Evolutionary conservation across 2,888 invertebrate species (phyloP), one percentile per base, ranked within the genome.

Genomic region (Andrena camellia): DNA sequence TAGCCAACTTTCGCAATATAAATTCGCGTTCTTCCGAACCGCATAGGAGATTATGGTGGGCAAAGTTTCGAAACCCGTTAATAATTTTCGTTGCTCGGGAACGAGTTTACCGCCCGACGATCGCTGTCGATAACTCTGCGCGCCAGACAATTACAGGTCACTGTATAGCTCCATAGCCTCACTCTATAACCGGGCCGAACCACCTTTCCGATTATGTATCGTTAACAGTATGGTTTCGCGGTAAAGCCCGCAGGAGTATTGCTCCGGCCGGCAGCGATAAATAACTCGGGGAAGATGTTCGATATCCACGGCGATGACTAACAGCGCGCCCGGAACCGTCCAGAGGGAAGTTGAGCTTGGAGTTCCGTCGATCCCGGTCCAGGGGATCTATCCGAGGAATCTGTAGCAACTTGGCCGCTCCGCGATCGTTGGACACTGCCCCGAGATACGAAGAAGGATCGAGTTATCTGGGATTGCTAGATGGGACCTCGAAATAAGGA

Each of bases 1-100:
- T 35, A 2, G 6, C 29, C 10, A 81, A 79, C 79, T 81, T 79
- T 64, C 31, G 63, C 72, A 72, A 81, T 78, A 72, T 68, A 57
- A 10, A 52, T 63, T 68, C 68, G 35, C 52, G 68, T 57, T 52
- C 52, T 8, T 59, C 23, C 52, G 63, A 60, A 31, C 76, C 17
- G n/a, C n/a, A 10, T 50, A 31, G 10, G 42, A 50, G 60, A 60
- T 66, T 60, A 54, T 35, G 76, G 59, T 64, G 35, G 57, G 0
- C 20, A n/a, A 48, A 81, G n/a, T 81, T 81, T 64, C 72, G 3
- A 17, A 26, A 4, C 31, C 26, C 54, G 35, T 63, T 59, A n/a
- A 69, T 68, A 64, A 73, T 59, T 63, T 26, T 29, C 67, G 26
- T 20, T n/a, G 8, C 20, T 26, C 17, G 29, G 6, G 10, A n/a